Conservation (phyloP, 2,113 vertebrate genomes). For the Gambusia affinis region DNA sequence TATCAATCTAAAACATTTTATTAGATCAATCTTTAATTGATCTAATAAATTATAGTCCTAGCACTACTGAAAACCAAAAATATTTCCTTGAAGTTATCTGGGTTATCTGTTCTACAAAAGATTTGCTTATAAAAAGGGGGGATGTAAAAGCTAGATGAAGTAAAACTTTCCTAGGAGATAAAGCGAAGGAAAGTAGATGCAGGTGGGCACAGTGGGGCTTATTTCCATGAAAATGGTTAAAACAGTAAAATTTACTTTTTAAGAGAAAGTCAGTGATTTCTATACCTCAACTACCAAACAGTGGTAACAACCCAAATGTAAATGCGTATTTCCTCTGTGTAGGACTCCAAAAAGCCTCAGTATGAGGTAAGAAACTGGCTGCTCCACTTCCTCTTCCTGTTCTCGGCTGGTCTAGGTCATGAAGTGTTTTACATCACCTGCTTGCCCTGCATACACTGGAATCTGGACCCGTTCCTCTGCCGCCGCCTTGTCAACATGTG, state of each 20-base stretch:
- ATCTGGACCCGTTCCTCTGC: constrained; percentile 88
- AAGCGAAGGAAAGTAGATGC: not conserved
- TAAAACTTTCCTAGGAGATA: not conserved
- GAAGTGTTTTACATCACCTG: constrained; percentile 96
- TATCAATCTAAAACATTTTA: no score
- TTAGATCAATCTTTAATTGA: no score
- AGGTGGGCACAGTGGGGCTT: not conserved
- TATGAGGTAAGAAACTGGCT: constrained; percentile 90
- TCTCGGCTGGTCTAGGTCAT: constrained; percentile 88
- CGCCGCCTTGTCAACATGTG: constrained; percentile 91
- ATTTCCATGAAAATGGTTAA: not conserved
- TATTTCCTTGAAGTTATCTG: no score
- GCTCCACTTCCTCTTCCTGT: constrained; percentile 89
- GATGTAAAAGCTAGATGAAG: no score
- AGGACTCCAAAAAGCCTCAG: constrained; percentile 69
- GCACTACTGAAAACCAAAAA: no score
- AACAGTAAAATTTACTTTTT: no score
- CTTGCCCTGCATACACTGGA: constrained; percentile 92
- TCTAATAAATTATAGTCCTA: no score
- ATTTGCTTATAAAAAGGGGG: no score
- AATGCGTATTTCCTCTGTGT: not conserved
- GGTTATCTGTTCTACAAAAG: no score
- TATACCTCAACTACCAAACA: no score
- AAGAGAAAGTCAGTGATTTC: no score
- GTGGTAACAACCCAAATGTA: no score